Evolutionary conservation across 2,113 vertebrate genomes (phyloP).

Genomic region (Nicator chloris): DNA sequence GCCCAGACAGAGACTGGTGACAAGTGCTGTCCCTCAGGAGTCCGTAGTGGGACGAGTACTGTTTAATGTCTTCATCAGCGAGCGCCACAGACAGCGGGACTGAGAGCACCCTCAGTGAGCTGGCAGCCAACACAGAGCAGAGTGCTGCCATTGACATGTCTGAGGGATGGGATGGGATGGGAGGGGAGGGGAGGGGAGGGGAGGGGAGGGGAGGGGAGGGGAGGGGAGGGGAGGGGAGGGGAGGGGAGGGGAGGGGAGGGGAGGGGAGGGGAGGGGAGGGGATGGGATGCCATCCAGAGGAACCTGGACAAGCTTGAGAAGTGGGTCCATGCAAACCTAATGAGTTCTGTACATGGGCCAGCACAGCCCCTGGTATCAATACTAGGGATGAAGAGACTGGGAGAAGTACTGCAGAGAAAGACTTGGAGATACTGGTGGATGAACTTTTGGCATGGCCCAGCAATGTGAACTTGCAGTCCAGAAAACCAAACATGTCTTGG

Average conservation of each 20-base stretch:
- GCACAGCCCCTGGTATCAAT: background rate
- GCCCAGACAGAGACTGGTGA: background rate
- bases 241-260: background rate
- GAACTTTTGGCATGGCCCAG: background rate
- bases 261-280: background rate
- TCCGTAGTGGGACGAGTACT: fast-evolving
- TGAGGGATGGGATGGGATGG: background rate
- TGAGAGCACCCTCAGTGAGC: background rate
- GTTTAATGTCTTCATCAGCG: background rate
- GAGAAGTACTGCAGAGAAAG: background rate
- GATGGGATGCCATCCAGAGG: background rate
- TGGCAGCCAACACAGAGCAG: background rate
- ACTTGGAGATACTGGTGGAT: background rate
- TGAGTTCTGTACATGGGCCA: background rate
- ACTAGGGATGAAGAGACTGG: background rate
- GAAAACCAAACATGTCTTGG: background rate
- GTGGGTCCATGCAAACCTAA: background rate
- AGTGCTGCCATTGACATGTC: fast-evolving
- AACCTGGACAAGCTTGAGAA: background rate
- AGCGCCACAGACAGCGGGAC: fast-evolving
- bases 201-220: background rate
- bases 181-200: background rate
- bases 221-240: background rate
- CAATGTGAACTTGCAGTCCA: too few relatives aligned
- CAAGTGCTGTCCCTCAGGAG: background rate